Base-by-base conservation (phyloP, 2,797 vertebrate species). In the Cottoperca gobio region DNA sequence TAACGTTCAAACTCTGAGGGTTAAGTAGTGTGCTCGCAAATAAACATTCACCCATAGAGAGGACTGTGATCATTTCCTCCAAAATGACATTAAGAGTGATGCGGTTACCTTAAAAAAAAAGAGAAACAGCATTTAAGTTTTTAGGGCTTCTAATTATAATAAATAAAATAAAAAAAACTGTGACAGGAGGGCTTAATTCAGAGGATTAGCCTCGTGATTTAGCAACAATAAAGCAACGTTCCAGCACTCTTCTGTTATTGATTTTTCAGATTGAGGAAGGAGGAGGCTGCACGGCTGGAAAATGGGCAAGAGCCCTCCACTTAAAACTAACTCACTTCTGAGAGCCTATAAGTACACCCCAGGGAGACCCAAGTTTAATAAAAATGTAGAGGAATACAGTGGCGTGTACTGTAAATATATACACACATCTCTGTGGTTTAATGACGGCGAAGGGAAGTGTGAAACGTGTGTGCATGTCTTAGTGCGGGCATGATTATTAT, bases 201-300 rank as follows among this genome's bases (percentile, higher is more conserved):
- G 48, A 75, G 76, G 61, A 69, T 69, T 54, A 68, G 62, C 63
- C 77, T 76, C 54, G 86, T 92, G 90, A 85, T 89, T 85, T 86
- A 89, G 91, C 84, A 93, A 92, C 88, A 85, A 86, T 75, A 69
- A 87, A 76, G 73, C 33, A 65, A 43, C 28, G 16, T 81, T 81
- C 78, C 76, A 52, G 52, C 73, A 62, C 59, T 82, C 17, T 79
- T 83, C 42, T 6, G 57, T 74, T 79, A 90, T 90, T 86, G 88
- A 90, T 89, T 86, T 71, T 61, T 58, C 54, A 63, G 60, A 46
- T 19, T 33, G 42, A 66, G 81, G 40, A 81, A 37, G 60, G 80
- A 73, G 68, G 59, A 78, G 68, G 82, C 60, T 64, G 69, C 2
- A 66, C 59, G 49, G 73, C 65, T 83, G 75, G 78, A 79, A 83